Conservation (phyloP, 1,140 invertebrate species). For the Hirudo medicinalis region DNA sequence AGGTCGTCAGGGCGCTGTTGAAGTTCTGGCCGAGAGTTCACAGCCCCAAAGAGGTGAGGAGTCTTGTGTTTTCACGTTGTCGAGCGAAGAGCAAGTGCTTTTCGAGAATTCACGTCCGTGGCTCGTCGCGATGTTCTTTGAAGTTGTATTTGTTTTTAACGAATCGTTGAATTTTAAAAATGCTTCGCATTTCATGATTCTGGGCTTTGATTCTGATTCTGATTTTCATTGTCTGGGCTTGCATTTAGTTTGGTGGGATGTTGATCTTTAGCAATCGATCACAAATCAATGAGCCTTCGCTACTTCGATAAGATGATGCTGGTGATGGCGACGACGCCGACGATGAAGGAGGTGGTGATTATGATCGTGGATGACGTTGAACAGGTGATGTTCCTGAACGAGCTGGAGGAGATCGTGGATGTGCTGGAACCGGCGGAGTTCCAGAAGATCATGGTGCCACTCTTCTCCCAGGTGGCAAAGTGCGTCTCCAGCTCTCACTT, state of each 20-base stretch:
- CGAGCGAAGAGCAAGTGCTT: too few species aligned
- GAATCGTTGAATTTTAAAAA: too few species aligned
- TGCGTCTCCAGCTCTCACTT: conserved; percentile 42
- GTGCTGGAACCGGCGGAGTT: conserved; percentile 47
- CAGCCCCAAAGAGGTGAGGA: conserved; percentile 43
- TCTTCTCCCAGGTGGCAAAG: conserved; percentile 44
- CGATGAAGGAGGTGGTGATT: neutral
- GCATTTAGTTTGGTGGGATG: too few species aligned
- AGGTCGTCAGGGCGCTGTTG: conserved; percentile 57
- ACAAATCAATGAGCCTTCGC: too few species aligned
- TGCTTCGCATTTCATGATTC: too few species aligned
- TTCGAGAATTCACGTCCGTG: too few species aligned
- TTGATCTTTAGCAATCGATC: too few species aligned
- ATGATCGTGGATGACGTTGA: neutral
- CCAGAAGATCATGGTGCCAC: conserved; percentile 44
- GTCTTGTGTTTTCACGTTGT: neutral
- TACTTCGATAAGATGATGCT: neutral
- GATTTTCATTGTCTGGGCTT: too few species aligned
- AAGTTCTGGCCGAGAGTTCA: conserved; percentile 48
- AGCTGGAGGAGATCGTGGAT: conserved; percentile 47
- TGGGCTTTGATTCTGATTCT: too few species aligned
- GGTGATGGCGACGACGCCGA: neutral
- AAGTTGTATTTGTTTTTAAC: too few species aligned
- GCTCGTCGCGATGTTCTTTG: too few species aligned
- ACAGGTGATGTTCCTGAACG: conserved; percentile 41